A percentile compares a stretch with the other conserved stretches of the same genome.
Conservation (phyloP, 2,797 vertebrate genomes). For the Takifugu ocellatus region DNA sequence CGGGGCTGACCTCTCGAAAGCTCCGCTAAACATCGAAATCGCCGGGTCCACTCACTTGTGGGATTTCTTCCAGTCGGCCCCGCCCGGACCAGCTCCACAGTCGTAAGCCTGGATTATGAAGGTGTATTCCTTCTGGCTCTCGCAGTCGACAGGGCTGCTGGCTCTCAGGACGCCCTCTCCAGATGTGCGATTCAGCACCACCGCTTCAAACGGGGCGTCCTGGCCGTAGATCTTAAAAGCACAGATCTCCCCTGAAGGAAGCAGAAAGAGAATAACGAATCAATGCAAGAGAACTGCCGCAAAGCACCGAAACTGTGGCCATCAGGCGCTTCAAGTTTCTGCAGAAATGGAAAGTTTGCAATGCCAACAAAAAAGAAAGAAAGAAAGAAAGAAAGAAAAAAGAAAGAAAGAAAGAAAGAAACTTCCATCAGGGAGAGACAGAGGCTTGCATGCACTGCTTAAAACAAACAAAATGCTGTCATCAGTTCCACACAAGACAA, state of each 20-base stretch:
- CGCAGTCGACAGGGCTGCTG: constrained; percentile 89
- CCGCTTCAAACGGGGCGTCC: constrained; percentile 89
- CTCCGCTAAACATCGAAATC: too few relatives aligned
- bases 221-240: constrained; percentile 95
- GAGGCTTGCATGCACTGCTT: too few relatives aligned
- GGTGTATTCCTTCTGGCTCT: constrained; percentile 94
- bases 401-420: too few relatives aligned
- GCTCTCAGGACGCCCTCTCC: constrained; percentile 89
- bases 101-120: constrained; percentile 98
- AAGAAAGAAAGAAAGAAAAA: not conserved
- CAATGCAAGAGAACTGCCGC: not conserved
- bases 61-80: constrained; percentile 93
- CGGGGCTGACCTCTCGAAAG: too few relatives aligned
- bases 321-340: not conserved
- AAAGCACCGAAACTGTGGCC: too few relatives aligned
- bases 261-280: not conserved
- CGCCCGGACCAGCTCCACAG: constrained; percentile 82
- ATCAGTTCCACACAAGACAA: too few relatives aligned
- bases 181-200: constrained; percentile 92
- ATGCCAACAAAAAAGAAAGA: not conserved
- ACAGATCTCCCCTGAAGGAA: constrained; percentile 89
- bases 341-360: not conserved
- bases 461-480: too few relatives aligned
- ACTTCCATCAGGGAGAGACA: too few relatives aligned
- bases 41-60: constrained; percentile 85